Percentiles rank a stretch among this genome's conserved stretches.
Conservation (phyloP, 1,140 invertebrate species). For the Panonychus citri region DNA sequence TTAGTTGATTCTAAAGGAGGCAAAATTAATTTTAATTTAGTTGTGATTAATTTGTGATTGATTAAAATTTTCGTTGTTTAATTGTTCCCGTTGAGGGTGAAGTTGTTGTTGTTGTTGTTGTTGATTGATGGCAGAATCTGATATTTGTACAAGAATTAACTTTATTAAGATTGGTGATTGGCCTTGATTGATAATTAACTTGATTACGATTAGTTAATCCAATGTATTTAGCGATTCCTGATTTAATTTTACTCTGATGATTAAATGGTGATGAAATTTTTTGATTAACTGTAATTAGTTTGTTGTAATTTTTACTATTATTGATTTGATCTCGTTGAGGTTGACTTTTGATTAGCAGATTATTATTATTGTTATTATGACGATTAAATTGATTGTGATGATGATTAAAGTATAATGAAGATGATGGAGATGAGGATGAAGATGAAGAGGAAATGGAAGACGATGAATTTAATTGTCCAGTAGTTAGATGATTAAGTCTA, state of each 20-base stretch:
- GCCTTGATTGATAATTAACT: too few species aligned
- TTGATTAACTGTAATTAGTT: background rate
- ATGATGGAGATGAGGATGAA: too few species aligned
- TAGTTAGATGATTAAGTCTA: too few species aligned
- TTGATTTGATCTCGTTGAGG: background rate
- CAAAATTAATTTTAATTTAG: too few species aligned
- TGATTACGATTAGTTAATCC: background rate
- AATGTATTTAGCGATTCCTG: background rate
- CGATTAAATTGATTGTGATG: too few species aligned
- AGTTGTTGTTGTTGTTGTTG: background rate
- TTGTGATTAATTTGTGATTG: background rate
- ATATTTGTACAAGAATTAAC: background rate
- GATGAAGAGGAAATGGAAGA: too few species aligned
- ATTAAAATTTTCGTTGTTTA: background rate
- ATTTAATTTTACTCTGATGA: background rate
- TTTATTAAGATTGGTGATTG: background rate
- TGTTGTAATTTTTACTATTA: background rate
- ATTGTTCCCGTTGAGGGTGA: background rate
- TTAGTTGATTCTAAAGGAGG: too few species aligned
- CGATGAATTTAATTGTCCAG: too few species aligned
- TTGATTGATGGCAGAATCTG: background rate
- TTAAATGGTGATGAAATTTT: background rate
- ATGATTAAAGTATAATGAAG: too few species aligned
- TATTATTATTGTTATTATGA: too few species aligned
- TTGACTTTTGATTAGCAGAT: background rate